These are phyloP conservation scores for Trichonephila clavata DNA, from an alignment of 1,140 invertebrate species.

Conservation along the genomic window DNA sequence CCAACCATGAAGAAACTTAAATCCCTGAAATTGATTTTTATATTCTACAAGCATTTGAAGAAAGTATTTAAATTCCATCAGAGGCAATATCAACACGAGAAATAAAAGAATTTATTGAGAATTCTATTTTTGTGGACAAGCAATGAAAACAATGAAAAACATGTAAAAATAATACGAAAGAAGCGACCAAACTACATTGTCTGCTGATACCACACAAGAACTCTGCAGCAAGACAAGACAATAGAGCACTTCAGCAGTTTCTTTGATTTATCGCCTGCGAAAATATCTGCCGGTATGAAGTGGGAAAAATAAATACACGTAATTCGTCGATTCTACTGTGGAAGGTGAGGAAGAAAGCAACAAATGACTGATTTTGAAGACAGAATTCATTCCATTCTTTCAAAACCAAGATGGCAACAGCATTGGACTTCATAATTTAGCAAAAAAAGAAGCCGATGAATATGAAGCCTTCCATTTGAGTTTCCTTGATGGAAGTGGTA, in stretches of 20 bases:
- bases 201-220: not conserved
- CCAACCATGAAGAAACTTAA: too few relatives aligned
- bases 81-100: not conserved
- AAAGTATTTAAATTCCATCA: not conserved
- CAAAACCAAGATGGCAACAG: not conserved
- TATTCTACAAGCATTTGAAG: not conserved
- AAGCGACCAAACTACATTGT: slow-evolving; percentile 7
- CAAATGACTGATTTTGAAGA: slow-evolving; percentile 1
- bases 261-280: slow-evolving; percentile 42
- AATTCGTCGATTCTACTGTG: not conserved
- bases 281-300: slow-evolving; percentile 33
- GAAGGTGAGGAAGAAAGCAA: not conserved
- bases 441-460: not conserved
- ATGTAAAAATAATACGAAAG: not conserved
- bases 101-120: slow-evolving; percentile 1
- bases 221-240: slow-evolving; percentile 26
- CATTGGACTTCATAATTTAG: not conserved
- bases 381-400: slow-evolving; percentile 27
- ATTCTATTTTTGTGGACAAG: slow-evolving; percentile 32
- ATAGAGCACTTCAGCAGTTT: slow-evolving; percentile 29
- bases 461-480: not conserved
- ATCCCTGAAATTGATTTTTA: too few relatives aligned
- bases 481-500: not conserved
- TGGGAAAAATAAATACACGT: slow-evolving; percentile 30
- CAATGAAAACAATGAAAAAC: slow-evolving; percentile 43